Evolutionary conservation across 2,888 invertebrate species (phyloP), one percentile per base, ranked within the genome.

Genomic region (Mayetiola destructor): DNA sequence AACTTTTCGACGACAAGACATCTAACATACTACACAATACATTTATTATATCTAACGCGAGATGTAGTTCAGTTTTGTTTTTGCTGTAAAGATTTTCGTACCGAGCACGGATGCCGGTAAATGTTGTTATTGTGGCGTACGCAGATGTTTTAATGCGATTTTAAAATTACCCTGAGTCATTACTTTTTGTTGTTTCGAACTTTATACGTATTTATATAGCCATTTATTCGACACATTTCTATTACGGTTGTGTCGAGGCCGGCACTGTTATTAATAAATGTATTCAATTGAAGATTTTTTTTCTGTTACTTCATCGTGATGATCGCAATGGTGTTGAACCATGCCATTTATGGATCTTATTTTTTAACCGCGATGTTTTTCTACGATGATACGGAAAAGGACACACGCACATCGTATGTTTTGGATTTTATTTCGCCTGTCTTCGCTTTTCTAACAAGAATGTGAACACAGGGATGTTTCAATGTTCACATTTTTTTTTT

Each of bases 131-230:
- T 32, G 53, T 53, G 32, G 53, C 29, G 53, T 20, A 32, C 57
- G 54, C 57, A 57, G 54, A 57, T 57, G 57, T 57, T 57, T 57
- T 57, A 57, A 57, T 57, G 57, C 57, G 57, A 57, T 57, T 57
- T 57, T 54, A 57, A 57, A 57, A 57, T 57, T 57, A 57, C 57
- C 57, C 57, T 57, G 53, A 57, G 53, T 57, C 57, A 57, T 57
- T 57, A 57, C 57, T 57, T 57, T 57, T 57, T 57, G 57, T 57
- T 57, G 57, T 57, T 55, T 52, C 48, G 48, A 48, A 48, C n/a
- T 27, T 48, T 39, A 6, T 39, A 2, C 20, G 8, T 36, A 3
- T 36, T 4, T 39, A 23, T 39, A 21, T 32, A 35, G n/a, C 32
- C 21, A 32, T 54, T 21, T 4, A 54, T 35, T 21, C 35, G 54